Conservation (phyloP, 2,797 vertebrate species). For the Tiaroga cobitis region DNA sequence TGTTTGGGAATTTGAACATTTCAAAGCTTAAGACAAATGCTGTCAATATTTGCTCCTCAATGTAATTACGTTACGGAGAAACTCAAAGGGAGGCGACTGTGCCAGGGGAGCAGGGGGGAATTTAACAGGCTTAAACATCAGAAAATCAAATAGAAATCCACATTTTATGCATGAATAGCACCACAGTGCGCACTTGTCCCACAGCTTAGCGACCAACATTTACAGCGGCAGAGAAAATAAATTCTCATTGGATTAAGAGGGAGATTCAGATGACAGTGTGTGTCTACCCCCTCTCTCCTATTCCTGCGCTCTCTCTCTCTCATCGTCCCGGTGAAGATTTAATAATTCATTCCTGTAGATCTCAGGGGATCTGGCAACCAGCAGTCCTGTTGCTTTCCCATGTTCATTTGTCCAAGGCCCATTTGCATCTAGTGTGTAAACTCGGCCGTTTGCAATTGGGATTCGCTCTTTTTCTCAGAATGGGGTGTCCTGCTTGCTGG, state of each 20-base stretch:
- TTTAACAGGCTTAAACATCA: constrained; percentile 55
- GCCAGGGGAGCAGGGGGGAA: constrained; percentile 15
- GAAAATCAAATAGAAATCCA: constrained; percentile 48
- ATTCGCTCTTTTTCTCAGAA: constrained; percentile 43
- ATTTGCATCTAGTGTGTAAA: constrained; percentile 59
- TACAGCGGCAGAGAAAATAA: constrained; percentile 44
- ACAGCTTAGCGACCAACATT: constrained; percentile 45
- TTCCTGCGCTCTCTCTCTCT: constrained; percentile 22
- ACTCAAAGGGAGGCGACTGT: constrained; percentile 11
- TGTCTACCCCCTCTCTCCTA: constrained; percentile 3
- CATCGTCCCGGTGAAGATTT: constrained; percentile 54
- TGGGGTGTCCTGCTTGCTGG: constrained; percentile 48
- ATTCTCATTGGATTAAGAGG: constrained; percentile 51
- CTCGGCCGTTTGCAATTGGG: constrained; percentile 45
- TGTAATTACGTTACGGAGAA: constrained; percentile 52
- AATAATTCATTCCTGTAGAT: constrained; percentile 55
- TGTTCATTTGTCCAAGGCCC: constrained; percentile 52
- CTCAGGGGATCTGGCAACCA: constrained; percentile 60
- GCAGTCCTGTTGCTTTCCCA: constrained; percentile 53
- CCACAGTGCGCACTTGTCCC: constrained; percentile 47
- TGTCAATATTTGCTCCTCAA: constrained; percentile 52
- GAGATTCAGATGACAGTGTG: constrained; percentile 39
- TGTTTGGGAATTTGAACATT: constrained; percentile 47
- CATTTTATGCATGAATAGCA: constrained; percentile 57
- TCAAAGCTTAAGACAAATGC: constrained; percentile 52